These are phyloP conservation scores for Diaprepes abbreviatus DNA, from an alignment of 2,888 invertebrate species.

Conservation along the genomic window DNA sequence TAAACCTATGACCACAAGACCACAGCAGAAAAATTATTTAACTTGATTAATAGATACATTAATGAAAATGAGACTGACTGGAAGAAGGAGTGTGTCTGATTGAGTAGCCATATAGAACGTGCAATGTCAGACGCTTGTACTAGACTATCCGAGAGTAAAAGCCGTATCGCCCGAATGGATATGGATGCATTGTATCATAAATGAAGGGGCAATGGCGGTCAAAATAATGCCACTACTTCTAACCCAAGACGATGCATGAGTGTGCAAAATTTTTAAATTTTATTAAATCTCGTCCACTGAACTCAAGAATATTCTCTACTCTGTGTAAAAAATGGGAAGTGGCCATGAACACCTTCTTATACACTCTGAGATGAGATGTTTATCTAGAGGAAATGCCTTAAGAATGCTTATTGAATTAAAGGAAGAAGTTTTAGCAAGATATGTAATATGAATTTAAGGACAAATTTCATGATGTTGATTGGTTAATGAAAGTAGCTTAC, in stretches of 20 bases:
- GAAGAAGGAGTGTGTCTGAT: neutral
- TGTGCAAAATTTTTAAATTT: neutral
- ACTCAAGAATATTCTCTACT: neutral
- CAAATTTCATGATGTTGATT: neutral
- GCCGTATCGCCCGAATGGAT: neutral
- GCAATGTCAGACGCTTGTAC: slow-evolving; percentile 1
- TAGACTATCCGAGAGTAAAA: neutral
- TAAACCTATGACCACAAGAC: neutral
- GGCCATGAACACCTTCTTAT: neutral
- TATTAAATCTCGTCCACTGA: neutral
- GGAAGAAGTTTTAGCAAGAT: neutral
- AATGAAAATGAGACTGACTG: neutral
- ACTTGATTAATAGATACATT: neutral
- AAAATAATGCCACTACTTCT: neutral
- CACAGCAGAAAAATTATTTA: too few relatives aligned
- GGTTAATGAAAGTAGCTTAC: neutral
- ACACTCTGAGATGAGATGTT: neutral
- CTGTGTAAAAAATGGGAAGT: neutral
- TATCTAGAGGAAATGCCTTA: slow-evolving; percentile 3
- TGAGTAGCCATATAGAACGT: neutral
- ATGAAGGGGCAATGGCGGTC: neutral
- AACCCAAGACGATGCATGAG: neutral
- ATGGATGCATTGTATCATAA: neutral
- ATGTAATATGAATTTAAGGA: neutral
- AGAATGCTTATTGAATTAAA: neutral